Evolutionary conservation across 2,113 vertebrate genomes (phyloP).

Genomic region (Poeciliopsis prolifica): DNA sequence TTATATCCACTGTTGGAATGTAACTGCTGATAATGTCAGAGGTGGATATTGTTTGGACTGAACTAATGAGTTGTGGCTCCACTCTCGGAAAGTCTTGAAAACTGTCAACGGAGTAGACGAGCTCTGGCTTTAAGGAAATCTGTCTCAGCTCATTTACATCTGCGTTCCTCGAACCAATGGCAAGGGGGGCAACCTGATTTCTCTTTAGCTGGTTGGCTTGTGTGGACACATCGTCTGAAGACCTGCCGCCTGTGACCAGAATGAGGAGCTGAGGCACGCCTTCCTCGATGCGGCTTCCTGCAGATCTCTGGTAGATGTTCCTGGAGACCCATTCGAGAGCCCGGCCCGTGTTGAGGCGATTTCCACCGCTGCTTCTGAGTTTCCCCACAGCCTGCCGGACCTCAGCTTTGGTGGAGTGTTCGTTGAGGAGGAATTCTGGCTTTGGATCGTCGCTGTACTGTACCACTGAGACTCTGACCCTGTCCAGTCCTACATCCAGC

Average conservation of each 20-base stretch:
- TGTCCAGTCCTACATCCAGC: conserved; percentile 88
- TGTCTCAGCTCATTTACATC: conserved; percentile 83
- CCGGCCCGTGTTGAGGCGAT: conserved; percentile 82
- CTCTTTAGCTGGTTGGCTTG: conserved; percentile 85
- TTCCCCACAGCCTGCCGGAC: conserved; percentile 79
- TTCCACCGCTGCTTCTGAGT: conserved; percentile 84
- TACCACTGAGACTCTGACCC: conserved; percentile 87
- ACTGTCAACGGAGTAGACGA: conserved; percentile 82
- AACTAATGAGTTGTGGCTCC: conserved; percentile 83
- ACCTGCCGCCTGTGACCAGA: conserved; percentile 86
- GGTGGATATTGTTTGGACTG: conserved; percentile 82
- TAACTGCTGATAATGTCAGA: conserved; percentile 49
- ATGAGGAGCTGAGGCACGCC: conserved; percentile 93
- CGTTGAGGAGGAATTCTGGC: conserved; percentile 88
- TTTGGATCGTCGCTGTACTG: conserved; percentile 90
- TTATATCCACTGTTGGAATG: conserved; percentile 6
- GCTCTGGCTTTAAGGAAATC: conserved; percentile 87
- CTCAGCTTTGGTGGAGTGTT: conserved; percentile 86
- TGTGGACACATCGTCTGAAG: conserved; percentile 84
- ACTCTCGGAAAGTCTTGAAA: conserved; percentile 85
- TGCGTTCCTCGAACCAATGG: conserved; percentile 82
- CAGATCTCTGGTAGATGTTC: conserved; percentile 89
- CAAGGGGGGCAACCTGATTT: conserved; percentile 83
- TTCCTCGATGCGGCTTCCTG: conserved; percentile 93
- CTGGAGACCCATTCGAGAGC: conserved; percentile 88